phyloP scores from a whole-genome alignment of 2,113 vertebrate genomes.

The Rostratula benghalensis region DNA sequence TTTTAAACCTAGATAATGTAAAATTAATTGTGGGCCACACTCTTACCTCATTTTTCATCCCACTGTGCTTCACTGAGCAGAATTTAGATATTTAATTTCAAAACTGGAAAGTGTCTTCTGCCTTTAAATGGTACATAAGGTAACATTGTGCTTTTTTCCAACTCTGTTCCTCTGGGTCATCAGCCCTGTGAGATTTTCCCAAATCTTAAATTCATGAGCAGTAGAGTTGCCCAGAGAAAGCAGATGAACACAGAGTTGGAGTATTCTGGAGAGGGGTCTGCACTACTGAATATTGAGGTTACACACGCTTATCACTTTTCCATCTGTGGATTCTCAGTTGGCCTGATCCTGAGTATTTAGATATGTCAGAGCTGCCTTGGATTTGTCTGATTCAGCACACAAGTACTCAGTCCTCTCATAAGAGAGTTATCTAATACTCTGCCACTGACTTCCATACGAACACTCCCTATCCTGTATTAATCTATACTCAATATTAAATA shows the following conservation, averaged over 20 bases:
- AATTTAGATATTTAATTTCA: neutral
- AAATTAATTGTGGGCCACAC: neutral
- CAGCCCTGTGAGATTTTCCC: neutral
- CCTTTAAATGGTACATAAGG: neutral
- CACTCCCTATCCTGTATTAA: neutral
- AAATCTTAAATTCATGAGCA: neutral
- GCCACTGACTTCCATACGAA: neutral
- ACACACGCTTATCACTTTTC: neutral
- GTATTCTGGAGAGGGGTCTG: neutral
- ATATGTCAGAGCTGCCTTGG: neutral
- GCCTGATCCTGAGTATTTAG: neutral
- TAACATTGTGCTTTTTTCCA: neutral
- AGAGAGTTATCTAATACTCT: neutral
- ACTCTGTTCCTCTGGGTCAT: neutral
- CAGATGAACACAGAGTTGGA: neutral
- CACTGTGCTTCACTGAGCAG: neutral
- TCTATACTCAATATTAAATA: neutral
- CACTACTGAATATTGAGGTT: neutral
- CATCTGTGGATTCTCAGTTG: neutral
- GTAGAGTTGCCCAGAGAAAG: neutral
- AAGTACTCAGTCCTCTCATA: neutral
- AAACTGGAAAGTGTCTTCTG: neutral
- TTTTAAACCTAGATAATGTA: neutral
- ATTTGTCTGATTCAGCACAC: neutral
- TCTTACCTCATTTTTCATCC: neutral